A percentile compares a stretch with the other conserved stretches of the same genome.
phyloP scores from a whole-genome alignment of 2,888 invertebrate genomes.

The Ochropacha duplaris region DNA sequence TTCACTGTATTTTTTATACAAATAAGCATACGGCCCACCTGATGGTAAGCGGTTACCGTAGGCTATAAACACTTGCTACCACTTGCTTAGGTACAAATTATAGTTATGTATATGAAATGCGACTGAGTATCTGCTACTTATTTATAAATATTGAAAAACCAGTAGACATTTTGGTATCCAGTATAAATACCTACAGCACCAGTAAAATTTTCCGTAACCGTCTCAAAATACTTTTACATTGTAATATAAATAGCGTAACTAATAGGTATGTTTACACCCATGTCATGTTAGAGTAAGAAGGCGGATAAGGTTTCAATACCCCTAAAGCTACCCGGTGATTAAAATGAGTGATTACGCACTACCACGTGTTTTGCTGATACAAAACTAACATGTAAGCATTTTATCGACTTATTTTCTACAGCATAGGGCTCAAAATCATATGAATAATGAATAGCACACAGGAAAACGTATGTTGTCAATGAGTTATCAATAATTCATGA shows the following conservation, averaged over 20 bases:
- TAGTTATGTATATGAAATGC: too few species aligned
- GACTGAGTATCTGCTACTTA: too few species aligned
- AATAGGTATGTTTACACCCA: background rate
- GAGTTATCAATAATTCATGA: conserved; percentile 47
- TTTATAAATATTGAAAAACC: too few species aligned
- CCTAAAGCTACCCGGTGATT: conserved; percentile 17
- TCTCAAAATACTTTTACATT: too few species aligned
- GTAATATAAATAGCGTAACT: background rate
- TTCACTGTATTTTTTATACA: too few species aligned
- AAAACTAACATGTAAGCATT: background rate
- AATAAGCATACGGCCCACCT: too few species aligned
- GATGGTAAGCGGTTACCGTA: too few species aligned
- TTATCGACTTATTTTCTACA: background rate
- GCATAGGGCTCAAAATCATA: background rate
- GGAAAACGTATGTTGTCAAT: conserved; percentile 12
- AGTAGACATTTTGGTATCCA: too few species aligned
- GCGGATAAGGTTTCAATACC: conserved; percentile 6
- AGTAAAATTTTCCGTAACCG: too few species aligned
- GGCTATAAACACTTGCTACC: too few species aligned
- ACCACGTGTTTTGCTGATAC: background rate
- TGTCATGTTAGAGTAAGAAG: conserved; percentile 2
- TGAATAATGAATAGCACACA: background rate
- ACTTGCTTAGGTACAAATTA: too few species aligned
- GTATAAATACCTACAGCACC: too few species aligned
- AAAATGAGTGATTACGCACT: conserved; percentile 18